A percentile compares a stretch with the other conserved stretches of the same genome.
Evolutionary conservation across 2,113 vertebrate genomes (phyloP).

Genomic region (Gasterosteus nipponicus): DNA sequence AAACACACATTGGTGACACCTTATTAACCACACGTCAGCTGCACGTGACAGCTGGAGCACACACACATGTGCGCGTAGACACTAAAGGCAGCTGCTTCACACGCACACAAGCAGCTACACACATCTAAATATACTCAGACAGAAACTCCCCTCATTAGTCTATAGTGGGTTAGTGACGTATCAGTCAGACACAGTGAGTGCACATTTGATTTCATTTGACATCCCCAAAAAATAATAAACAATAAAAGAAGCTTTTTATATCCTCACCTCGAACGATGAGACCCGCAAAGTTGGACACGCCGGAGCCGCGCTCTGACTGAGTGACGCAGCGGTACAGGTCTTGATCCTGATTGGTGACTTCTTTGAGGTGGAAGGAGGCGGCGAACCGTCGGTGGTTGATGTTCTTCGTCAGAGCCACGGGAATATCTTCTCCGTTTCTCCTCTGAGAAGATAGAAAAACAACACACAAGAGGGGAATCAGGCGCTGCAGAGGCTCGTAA

Average conservation of each 20-base stretch:
- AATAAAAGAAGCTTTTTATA: constrained; percentile 17
- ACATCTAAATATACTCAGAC: constrained; percentile 31
- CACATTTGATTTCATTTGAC: constrained; percentile 42
- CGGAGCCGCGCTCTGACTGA: constrained; percentile 95
- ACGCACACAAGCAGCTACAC: not conserved
- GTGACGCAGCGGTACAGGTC: constrained; percentile 98
- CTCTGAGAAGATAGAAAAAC: constrained; percentile 78
- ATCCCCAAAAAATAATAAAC: not conserved
- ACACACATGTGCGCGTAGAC: constrained; percentile 30
- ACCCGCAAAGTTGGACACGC: constrained; percentile 96
- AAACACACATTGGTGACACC: constrained; percentile 81
- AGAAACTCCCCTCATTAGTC: constrained; percentile 60
- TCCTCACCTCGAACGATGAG: constrained; percentile 95
- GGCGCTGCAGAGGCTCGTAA: constrained; percentile 6
- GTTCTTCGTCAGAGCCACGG: constrained; percentile 95
- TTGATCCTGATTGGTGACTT: constrained; percentile 93
- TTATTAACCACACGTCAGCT: constrained; percentile 81
- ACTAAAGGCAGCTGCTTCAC: constrained; percentile 15
- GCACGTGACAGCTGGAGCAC: constrained; percentile 73
- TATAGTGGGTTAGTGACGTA: constrained; percentile 42
- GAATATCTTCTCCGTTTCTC: constrained; percentile 96
- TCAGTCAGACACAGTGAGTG: constrained; percentile 38
- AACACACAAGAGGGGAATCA: constrained; percentile 21
- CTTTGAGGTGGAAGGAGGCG: constrained; percentile 93
- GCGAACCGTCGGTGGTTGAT: constrained; percentile 98